Base-by-base conservation (phyloP, 2,113 vertebrate genomes). In the Nibea coibor region DNA sequence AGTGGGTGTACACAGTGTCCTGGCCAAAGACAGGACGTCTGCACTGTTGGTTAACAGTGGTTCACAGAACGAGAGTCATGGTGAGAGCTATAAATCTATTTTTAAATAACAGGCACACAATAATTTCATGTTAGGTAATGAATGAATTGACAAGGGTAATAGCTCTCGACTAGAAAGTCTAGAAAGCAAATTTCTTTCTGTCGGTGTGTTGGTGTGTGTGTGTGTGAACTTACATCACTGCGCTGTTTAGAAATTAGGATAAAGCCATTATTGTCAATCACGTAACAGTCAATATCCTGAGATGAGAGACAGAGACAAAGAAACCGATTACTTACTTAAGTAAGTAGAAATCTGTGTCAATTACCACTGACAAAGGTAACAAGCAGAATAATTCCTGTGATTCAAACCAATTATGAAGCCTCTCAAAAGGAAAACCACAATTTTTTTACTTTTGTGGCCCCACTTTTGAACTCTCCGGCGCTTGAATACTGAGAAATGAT, bases 231-330 rank as follows among this genome's bases (percentile, higher is more conserved):
- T 76, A 94, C 93, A 31, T 93, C 67, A 56, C 16, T 84, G 10
- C 65, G 84, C 48, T 87, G 82, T 78, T 92, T 88, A 42, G 93
- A 94, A 90, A 94, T 86, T 4, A 94, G 78, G 86, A 93, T 80
- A 74, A 93, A 94, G 68, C 92, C 93, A 85, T 94, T 93, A 80
- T 93, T 93, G 88, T 94, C 93, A 88, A 93, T 91, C 75, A 93
- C 81, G 69, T 87, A 94, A 83, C 93, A 94, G 20, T 86, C 74
- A 8, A 94, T 79, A 76, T 93, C 89, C 93, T 94, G 83, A 50
- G 42, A 85, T 26, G 81, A 68, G 70, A 77, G 53, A 78, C 26
- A 86, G 71, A 66, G 39, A 82, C 57, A 67, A 24, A 82, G 70
- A 74, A 43, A 71, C 45, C 26, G 77, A 87, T 78, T 58, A 85